Evolutionary conservation across 2,797 vertebrate species (phyloP).

Genomic region (Ibycter americanus): DNA sequence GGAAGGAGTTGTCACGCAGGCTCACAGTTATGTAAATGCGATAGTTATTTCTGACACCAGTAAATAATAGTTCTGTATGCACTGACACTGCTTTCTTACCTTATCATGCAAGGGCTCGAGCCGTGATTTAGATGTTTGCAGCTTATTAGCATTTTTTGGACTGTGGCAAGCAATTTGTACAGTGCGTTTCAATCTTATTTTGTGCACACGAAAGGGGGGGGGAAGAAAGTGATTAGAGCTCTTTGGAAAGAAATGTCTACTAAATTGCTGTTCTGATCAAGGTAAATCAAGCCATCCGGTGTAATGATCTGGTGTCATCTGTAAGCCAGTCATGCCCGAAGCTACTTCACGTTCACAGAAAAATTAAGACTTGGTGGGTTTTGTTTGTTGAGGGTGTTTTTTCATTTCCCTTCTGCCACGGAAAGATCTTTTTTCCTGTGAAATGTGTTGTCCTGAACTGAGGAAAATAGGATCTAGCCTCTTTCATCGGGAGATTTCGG

Average conservation of each 20-base stretch:
- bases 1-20: conserved; percentile 60
- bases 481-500: not conserved
- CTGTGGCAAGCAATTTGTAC: conserved; percentile 42
- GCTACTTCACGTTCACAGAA: not conserved
- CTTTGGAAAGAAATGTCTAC: not conserved
- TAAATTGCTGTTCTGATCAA: conserved; percentile 66
- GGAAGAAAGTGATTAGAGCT: conserved; percentile 60
- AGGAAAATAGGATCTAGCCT: not conserved
- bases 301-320: not conserved
- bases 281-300: conserved; percentile 50
- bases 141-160: conserved; percentile 66
- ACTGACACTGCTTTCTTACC: conserved; percentile 60
- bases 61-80: conserved; percentile 70
- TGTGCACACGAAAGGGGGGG: not conserved
- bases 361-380: not conserved
- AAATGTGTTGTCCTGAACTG: not conserved
- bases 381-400: not conserved
- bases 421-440: not conserved
- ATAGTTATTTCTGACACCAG: conserved; percentile 73
- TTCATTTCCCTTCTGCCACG: not conserved
- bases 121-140: conserved; percentile 62
- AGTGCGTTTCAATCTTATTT: conserved; percentile 29
- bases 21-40: conserved; percentile 70
- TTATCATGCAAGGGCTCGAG: conserved; percentile 42
- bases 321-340: not conserved